These are phyloP conservation scores for Cinclus mexicanus DNA, from an alignment of 2,113 vertebrate genomes.

Conservation along the genomic window DNA sequence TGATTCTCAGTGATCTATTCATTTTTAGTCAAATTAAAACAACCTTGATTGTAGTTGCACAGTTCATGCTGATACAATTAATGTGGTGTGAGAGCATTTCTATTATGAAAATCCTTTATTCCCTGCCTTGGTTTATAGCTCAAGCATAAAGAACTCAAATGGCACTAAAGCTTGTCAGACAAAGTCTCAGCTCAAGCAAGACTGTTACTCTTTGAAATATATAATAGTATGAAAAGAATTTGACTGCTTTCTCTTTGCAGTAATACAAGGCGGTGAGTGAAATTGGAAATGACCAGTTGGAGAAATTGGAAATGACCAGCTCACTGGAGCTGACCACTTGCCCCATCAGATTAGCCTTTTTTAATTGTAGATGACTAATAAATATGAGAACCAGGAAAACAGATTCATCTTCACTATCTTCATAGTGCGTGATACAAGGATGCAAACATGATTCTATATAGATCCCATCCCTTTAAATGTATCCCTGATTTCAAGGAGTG, in stretches of 20 bases:
- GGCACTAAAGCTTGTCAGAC: neutral
- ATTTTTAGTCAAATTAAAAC: slow-evolving; percentile 63
- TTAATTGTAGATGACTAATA: neutral
- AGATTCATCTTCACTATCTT: neutral
- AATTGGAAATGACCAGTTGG: neutral
- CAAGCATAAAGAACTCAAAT: neutral
- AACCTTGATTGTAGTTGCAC: slow-evolving; percentile 40
- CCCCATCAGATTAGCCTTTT: neutral
- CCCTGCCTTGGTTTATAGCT: neutral
- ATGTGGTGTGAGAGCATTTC: slow-evolving; percentile 26
- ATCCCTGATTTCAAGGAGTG: neutral
- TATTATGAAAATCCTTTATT: slow-evolving; percentile 21
- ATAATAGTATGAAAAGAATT: neutral
- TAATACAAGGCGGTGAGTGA: neutral
- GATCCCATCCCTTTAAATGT: neutral
- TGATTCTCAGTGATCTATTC: slow-evolving; percentile 52
- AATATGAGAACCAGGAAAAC: neutral
- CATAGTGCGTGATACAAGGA: neutral
- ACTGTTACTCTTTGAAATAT: slow-evolving; percentile 1
- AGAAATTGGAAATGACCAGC: neutral
- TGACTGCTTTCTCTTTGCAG: neutral
- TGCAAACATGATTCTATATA: neutral
- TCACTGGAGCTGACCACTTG: neutral
- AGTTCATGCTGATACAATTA: slow-evolving; percentile 51
- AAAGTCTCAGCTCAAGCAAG: neutral